Evolutionary conservation across 1,140 invertebrate species (phyloP), one percentile per base, ranked within the genome.

Genomic region (Caenorhabditis tropicalis): DNA sequence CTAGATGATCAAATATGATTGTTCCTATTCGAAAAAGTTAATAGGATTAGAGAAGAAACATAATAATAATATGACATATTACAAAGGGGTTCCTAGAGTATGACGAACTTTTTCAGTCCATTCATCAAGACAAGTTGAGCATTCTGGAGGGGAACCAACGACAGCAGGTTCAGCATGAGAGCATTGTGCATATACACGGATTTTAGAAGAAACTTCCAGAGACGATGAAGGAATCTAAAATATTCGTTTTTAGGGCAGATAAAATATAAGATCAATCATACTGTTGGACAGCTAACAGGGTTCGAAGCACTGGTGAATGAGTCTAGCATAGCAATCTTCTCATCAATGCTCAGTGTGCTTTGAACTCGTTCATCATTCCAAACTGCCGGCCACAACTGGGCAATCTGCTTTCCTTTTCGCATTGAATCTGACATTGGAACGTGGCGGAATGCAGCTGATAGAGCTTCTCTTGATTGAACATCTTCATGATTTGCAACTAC

Each of bases 401-500:
- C 49, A 58, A 82, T 53, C 24, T 82, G 81, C 21, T 58, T 53
- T 39, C 53, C 53, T 53, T 53, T 58, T 24, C 49, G 1, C 48
- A 58, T 82, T 7, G 81, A 82, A 82, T 53, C 36, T 39, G 81
- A 56, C 53, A 53, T 82, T 6, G 81, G 81, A 21, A 82, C 49
- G 16, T 53, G 51, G 27, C 49, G 31, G 51, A 85, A 85, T 5
- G 84, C 84, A 15, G 56, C 33, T 19, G 80, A 46, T 0, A 85
- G 49, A 31, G 83, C 36, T 36, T 81, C 51, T 15, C 65, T 36
- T 15, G 80, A 74, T 27, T 85, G 84, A 15, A 49, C 80, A n/a
- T 85, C 84, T 79, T 85, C 84, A 60, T 85, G 84, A 74, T 85
- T 85, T 15, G 84, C 81, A 21, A 85, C 56, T 0, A 85, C 48